These are phyloP conservation scores for Thamnophis sirtalis DNA, from an alignment of 2,113 vertebrate genomes.

Conservation along the genomic window DNA sequence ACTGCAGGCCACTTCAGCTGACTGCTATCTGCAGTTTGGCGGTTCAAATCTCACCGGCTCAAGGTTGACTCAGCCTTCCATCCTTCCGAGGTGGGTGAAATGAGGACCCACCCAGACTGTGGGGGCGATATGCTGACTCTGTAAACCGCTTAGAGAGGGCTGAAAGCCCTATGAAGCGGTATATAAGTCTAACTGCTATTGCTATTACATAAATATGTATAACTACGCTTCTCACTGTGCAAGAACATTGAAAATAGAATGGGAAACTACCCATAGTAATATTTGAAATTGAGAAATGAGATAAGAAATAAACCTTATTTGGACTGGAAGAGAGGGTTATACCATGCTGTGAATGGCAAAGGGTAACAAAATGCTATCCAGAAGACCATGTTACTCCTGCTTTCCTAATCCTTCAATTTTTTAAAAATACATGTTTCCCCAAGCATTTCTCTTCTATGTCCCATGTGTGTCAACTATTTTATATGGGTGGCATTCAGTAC, in stretches of 20 bases:
- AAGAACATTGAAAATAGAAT: background rate
- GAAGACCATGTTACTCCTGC: background rate
- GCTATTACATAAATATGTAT: background rate
- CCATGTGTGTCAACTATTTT: background rate
- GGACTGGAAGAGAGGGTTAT: background rate
- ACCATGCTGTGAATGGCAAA: background rate
- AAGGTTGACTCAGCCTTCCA: too few species aligned
- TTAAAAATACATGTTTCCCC: constrained; percentile 13
- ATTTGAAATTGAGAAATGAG: background rate
- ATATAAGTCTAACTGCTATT: too few species aligned
- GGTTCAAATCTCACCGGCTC: too few species aligned
- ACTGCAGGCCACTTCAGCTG: too few species aligned
- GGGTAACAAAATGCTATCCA: background rate
- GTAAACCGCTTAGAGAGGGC: too few species aligned
- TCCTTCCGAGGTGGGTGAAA: too few species aligned
- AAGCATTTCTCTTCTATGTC: background rate
- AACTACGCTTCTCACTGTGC: background rate
- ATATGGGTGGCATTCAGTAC: constrained; percentile 15
- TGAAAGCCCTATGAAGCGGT: too few species aligned
- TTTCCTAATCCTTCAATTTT: background rate
- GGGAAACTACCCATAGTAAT: background rate
- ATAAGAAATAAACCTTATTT: background rate
- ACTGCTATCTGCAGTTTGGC: too few species aligned
- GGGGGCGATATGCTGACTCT: too few species aligned
- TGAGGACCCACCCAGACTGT: too few species aligned